These are phyloP conservation scores for Catocala sponsa DNA, from an alignment of 2,888 invertebrate species.

Conservation along the genomic window DNA sequence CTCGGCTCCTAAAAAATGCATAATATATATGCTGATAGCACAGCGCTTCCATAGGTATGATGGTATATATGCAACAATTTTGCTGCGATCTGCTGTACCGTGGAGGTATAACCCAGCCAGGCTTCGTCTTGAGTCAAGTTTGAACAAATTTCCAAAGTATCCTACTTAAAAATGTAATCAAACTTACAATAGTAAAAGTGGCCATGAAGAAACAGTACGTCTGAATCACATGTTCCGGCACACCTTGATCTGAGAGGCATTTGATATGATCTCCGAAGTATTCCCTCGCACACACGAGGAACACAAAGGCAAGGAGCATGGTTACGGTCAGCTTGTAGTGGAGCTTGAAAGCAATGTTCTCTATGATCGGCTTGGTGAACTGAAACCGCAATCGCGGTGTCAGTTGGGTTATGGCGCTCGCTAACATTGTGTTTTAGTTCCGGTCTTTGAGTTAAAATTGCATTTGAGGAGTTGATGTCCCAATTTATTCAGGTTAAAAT, in stretches of 20 bases:
- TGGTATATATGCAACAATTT: too few species aligned
- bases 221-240: slow-evolving; percentile 92
- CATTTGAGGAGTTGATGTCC: slow-evolving; percentile 24
- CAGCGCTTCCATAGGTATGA: too few species aligned
- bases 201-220: slow-evolving; percentile 95
- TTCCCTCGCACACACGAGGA: slow-evolving; percentile 93
- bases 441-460: slow-evolving; percentile 1
- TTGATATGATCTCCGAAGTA: slow-evolving; percentile 98
- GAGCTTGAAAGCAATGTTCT: slow-evolving; percentile 93
- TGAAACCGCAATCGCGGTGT: slow-evolving; percentile 90
- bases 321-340: slow-evolving; percentile 95
- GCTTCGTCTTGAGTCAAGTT: too few species aligned
- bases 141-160: too few species aligned
- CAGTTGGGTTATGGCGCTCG: slow-evolving; percentile 87
- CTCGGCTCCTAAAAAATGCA: too few species aligned
- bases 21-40: too few species aligned
- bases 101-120: too few species aligned
- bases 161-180: too few species aligned
- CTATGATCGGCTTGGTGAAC: slow-evolving; percentile 89
- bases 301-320: slow-evolving; percentile 92
- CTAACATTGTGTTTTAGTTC: slow-evolving; percentile 80
- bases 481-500: too few species aligned
- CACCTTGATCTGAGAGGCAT: slow-evolving; percentile 92
- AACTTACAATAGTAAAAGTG: slow-evolving; percentile 93
- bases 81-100: too few species aligned